A percentile compares a stretch with the other conserved stretches of the same genome.
Evolutionary conservation across 2,888 invertebrate species (phyloP).

Genomic region (Ophion ellenae): DNA sequence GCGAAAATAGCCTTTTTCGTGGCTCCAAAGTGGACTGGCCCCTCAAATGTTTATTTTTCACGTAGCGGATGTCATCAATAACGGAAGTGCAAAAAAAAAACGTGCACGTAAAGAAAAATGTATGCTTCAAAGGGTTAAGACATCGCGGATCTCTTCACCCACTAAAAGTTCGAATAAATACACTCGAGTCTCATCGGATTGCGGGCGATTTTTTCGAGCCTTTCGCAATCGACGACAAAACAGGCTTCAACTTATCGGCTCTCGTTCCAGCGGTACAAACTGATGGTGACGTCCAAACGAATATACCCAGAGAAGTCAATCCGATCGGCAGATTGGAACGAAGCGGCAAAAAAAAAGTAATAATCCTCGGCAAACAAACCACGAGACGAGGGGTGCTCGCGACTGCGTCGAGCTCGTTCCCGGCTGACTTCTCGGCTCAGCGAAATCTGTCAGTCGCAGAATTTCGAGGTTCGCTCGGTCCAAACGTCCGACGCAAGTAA

Average conservation of each 20-base stretch:
- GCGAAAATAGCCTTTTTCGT: too few relatives aligned
- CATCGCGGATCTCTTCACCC: too few relatives aligned
- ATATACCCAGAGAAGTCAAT: too few relatives aligned
- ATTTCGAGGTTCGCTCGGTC: conserved; percentile 36
- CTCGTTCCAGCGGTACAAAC: background rate
- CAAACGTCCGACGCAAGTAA: conserved; percentile 17
- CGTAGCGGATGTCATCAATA: too few relatives aligned
- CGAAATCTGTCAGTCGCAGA: conserved; percentile 51
- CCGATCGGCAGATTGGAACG: background rate
- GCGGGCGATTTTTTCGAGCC: background rate
- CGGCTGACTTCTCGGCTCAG: conserved; percentile 17
- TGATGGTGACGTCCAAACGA: too few relatives aligned
- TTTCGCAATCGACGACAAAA: background rate
- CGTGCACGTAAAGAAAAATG: too few relatives aligned
- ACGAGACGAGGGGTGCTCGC: background rate
- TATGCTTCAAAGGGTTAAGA: too few relatives aligned
- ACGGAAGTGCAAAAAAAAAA: too few relatives aligned
- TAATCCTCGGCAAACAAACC: conserved; percentile 40
- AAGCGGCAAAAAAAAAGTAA: background rate
- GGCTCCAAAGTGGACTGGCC: too few relatives aligned
- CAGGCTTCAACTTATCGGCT: background rate
- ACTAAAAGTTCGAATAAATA: too few relatives aligned
- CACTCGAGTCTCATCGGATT: too few relatives aligned
- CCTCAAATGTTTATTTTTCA: too few relatives aligned
- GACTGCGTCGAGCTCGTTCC: conserved; percentile 18